phyloP scores from a whole-genome alignment of 2,797 vertebrate species.

The Chelon labrosus region DNA sequence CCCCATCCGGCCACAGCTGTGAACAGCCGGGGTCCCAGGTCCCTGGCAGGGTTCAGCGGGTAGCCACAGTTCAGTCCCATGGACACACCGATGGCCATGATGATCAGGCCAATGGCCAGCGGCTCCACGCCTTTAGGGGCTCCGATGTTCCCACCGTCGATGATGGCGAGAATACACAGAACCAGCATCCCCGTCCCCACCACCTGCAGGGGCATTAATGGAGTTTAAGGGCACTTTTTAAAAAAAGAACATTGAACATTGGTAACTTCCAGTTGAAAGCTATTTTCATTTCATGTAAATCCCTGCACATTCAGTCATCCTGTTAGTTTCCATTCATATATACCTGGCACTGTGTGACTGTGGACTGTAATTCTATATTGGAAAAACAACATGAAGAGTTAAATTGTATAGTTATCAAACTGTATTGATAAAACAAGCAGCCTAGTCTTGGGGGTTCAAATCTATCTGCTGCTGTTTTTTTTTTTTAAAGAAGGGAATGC shows the following conservation, averaged over 20 bases:
- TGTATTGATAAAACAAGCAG: not conserved
- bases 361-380: not conserved
- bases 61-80: conserved; percentile 95
- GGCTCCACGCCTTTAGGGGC: conserved; percentile 94
- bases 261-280: not conserved
- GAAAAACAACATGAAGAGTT: not conserved
- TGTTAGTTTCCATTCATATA: no score
- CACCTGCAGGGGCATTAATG: conserved; percentile 82
- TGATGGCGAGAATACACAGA: conserved; percentile 91
- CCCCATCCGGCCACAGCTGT: conserved; percentile 96
- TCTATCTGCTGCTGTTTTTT: no score
- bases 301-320: not conserved
- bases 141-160: conserved; percentile 90
- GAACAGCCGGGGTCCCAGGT: conserved; percentile 94
- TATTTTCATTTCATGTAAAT: not conserved
- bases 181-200: conserved; percentile 92
- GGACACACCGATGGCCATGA: conserved; percentile 90
- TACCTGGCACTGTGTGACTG: not conserved
- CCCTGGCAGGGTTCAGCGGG: conserved; percentile 96
- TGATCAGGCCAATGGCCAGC: conserved; percentile 89
- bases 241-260: not conserved
- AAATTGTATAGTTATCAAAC: not conserved
- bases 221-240: not conserved
- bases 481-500: not conserved
- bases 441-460: not conserved